Evolutionary conservation across 2,888 invertebrate species (phyloP).

Genomic region (Meteorus colon): DNA sequence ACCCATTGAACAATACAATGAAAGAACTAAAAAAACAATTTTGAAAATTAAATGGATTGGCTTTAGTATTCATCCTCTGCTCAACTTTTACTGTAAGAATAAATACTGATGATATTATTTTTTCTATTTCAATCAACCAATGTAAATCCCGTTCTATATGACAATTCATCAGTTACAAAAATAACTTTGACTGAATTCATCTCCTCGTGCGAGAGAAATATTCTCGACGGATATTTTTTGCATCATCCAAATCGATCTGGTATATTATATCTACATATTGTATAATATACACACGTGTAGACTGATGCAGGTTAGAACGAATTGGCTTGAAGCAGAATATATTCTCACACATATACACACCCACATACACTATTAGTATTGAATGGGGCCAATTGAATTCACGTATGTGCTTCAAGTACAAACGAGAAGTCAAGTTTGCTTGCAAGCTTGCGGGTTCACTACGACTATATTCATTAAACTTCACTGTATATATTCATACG

Average conservation of each 20-base stretch:
- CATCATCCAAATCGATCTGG: not conserved
- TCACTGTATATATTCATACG: not conserved
- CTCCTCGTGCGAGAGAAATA: not conserved
- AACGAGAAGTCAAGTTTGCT: conserved; percentile 5
- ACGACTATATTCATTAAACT: not conserved
- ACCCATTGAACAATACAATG: not conserved
- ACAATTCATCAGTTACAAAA: not conserved
- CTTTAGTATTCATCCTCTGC: not conserved
- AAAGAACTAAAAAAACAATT: not conserved
- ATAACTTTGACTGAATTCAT: not conserved
- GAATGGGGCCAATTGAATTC: conserved; percentile 9
- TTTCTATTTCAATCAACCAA: not conserved
- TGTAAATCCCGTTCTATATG: not conserved
- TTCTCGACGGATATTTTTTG: not conserved
- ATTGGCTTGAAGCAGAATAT: conserved; percentile 1
- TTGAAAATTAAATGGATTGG: not conserved
- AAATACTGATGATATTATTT: not conserved
- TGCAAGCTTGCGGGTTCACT: not conserved
- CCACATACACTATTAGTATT: not conserved
- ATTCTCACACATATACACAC: not conserved
- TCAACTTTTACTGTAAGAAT: not conserved
- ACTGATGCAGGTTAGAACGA: not conserved
- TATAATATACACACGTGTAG: not conserved
- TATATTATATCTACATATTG: not conserved
- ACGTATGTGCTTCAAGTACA: conserved; percentile 9